phyloP scores from a whole-genome alignment of 2,888 invertebrate species.

The Papilio demoleus region DNA sequence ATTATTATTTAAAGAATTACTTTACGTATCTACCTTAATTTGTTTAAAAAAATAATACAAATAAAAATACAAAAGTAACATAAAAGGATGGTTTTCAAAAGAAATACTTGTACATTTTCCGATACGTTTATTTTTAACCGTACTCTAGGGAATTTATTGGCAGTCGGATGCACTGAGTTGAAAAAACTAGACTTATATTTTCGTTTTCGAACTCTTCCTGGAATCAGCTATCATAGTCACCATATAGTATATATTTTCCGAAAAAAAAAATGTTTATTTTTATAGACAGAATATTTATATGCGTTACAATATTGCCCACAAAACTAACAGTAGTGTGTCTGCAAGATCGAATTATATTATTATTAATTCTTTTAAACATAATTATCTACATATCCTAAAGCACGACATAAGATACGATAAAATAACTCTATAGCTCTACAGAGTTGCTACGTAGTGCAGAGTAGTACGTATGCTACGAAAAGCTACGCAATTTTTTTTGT shows the following conservation, averaged over 20 bases:
- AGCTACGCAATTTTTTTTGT: background rate
- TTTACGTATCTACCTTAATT: background rate
- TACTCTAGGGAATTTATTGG: slow-evolving; percentile 33
- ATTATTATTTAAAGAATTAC: background rate
- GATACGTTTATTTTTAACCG: slow-evolving; percentile 36
- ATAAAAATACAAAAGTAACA: background rate
- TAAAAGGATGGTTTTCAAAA: slow-evolving; percentile 23
- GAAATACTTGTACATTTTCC: slow-evolving; percentile 31
- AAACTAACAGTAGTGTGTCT: too few species aligned
- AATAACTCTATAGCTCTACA: background rate
- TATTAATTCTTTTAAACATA: too few species aligned
- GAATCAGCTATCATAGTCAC: background rate
- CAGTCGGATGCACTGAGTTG: slow-evolving; percentile 33
- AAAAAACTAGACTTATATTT: slow-evolving; percentile 27
- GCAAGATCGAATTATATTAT: too few species aligned
- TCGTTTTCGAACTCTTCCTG: slow-evolving; percentile 4
- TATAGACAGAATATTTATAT: too few species aligned
- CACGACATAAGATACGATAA: too few species aligned
- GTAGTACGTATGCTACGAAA: background rate
- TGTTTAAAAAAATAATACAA: background rate
- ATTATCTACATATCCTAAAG: too few species aligned
- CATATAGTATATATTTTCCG: background rate
- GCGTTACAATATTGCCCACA: too few species aligned
- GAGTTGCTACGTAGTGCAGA: background rate
- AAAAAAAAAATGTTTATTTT: background rate